phyloP scores from a whole-genome alignment of 2,888 invertebrate genomes.

The Drosophila demipolita region DNA sequence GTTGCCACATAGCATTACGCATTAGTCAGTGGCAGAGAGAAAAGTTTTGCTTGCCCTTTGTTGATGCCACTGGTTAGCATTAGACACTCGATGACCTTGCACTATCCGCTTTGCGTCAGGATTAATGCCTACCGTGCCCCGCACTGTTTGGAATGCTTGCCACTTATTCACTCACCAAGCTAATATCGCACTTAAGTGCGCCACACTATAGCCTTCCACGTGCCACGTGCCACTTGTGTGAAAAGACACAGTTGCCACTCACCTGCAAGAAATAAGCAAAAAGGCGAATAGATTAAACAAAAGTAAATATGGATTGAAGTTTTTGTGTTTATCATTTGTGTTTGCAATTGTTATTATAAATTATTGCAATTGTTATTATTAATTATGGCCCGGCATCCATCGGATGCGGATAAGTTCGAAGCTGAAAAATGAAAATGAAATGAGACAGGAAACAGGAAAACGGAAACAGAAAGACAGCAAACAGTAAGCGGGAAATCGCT shows the following conservation, averaged over 20 bases:
- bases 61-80: slow-evolving; percentile 22
- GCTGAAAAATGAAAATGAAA: slow-evolving; percentile 2
- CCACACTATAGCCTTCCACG: slow-evolving; percentile 14
- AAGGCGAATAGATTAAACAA: neutral
- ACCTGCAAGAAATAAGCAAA: slow-evolving; percentile 37
- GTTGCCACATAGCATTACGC: slow-evolving; percentile 39
- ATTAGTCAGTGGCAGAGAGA: slow-evolving; percentile 26
- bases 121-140: slow-evolving; percentile 54
- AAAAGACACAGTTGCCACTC: slow-evolving; percentile 36
- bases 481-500: slow-evolving; percentile 25
- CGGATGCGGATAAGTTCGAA: slow-evolving; percentile 41
- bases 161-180: slow-evolving; percentile 18
- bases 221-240: neutral
- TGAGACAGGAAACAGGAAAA: slow-evolving; percentile 14
- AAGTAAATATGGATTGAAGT: slow-evolving; percentile 23
- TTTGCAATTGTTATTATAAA: slow-evolving; percentile 46
- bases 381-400: slow-evolving; percentile 48
- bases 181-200: slow-evolving; percentile 34
- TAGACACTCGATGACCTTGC: slow-evolving; percentile 39
- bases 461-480: slow-evolving; percentile 9
- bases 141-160: neutral
- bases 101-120: slow-evolving; percentile 48
- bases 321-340: slow-evolving; percentile 20
- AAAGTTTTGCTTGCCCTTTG: slow-evolving; percentile 13
- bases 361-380: slow-evolving; percentile 62